Evolutionary conservation across 2,888 invertebrate genomes (phyloP), one percentile per base, ranked within the genome.

Genomic region (Holacanthella duospinosa): DNA sequence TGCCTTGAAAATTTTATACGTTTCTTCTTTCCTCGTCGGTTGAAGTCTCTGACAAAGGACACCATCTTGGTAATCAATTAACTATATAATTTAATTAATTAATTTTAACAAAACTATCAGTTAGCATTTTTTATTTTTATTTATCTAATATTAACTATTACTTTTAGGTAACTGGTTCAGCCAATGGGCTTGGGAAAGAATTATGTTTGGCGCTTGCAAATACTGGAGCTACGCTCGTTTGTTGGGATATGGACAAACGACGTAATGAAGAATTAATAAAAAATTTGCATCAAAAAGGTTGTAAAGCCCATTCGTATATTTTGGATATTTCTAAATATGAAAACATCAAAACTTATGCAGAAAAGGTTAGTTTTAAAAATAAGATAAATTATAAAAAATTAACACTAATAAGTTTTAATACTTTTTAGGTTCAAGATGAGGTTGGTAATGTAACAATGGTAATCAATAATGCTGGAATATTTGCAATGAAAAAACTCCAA

Each of bases 391-490:
- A n/a, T n/a, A n/a, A n/a, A n/a, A n/a, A n/a, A n/a, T n/a, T n/a
- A n/a, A n/a, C n/a, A n/a, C n/a, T n/a, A n/a, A n/a, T n/a, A n/a
- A n/a, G n/a, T n/a, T n/a, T 29, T 24, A 24, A 27, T n/a, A 21
- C 9, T 36, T n/a, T n/a, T 16, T 25, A 68, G 68, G 65, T 70
- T 1, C 61, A 60, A 24, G 61, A 64, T 2, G 65, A 63, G 16
- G 66, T 65, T 21, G 68, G 68, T 19, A n/a, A 62, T 27, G 65
- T 64, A 2, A 55, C 66, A n/a, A 65, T 68, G 1, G 43, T 70
- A 19, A 65, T 70, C 29, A 68, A 68, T 64, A 70, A 70, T 62
- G 68, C 70, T 4, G 70, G 68, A 19, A 65, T 68, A 2, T 27
- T 62, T 21, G 61, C 63, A 6, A 26, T 48, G 19, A 24, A 63